Evolutionary conservation across 2,113 vertebrate species (phyloP), one percentile per base, ranked within the genome.

Genomic region (Pomatorhinus ruficollis): DNA sequence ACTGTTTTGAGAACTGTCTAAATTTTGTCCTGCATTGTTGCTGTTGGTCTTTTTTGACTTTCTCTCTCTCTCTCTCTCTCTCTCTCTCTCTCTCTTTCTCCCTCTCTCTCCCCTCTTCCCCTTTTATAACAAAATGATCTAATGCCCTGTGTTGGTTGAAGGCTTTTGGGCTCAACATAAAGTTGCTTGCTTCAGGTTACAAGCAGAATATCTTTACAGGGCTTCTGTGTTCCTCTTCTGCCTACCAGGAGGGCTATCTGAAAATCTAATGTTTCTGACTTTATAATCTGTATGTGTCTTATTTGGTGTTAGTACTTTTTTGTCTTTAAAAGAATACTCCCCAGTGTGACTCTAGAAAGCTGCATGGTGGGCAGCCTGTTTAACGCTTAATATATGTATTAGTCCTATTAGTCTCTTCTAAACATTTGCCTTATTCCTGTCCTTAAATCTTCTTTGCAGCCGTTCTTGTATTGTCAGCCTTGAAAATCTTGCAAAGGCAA

Each of bases 1-100:
- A 35, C 69, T 96, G 74, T 94, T 95, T 91, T 44, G 28, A 50
- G 61, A 95, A 76, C 57, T 78, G 19, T 56, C 53, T 90, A 78
- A 61, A 44, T 70, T 88, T 91, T 68, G 42, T 28, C 17, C 9
- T 72, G 15, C 12, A 5, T 83, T 91, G 37, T 76, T 95, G 85
- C 70, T 74, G n/a, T 56, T 85, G 37, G 30, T 91, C 47, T 60
- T 69, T 91, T 96, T 61, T 88, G 35, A 44, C 25, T 3, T 30
- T 71, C 19, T 90, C 24, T 31, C 33, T 28, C 50, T 74, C 31
- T 39, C 37, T 30, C 6, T 17, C 5, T 76, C 69, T 74, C 37
- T 74, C 31, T 28, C 6, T 17, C 4, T 76, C 74, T 75, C 42
- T 74, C 30, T 28, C 6, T 15, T 39, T 74, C 30, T 28, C 6